These are phyloP conservation scores for Drosophila ohnishii DNA, from an alignment of 1,140 invertebrate species.

Conservation along the genomic window DNA sequence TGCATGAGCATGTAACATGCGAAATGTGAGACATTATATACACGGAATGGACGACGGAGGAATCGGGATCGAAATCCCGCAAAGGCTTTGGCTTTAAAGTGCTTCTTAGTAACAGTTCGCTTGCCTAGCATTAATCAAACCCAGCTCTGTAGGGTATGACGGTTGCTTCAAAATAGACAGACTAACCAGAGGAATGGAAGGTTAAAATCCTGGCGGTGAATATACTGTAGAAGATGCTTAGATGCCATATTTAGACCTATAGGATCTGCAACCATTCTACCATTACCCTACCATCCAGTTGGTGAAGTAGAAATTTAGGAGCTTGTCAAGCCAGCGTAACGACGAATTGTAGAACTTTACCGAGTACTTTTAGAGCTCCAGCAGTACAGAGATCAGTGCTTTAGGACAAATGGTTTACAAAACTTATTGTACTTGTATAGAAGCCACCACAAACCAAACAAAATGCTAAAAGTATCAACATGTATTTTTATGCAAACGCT, in stretches of 20 bases:
- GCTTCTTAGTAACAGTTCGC: constrained; percentile 67
- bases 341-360: constrained; percentile 31
- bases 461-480: constrained; percentile 39
- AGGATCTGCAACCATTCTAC: constrained; percentile 1
- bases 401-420: constrained; percentile 64
- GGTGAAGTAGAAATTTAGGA: constrained; percentile 18
- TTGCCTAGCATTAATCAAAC: constrained; percentile 45
- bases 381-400: constrained; percentile 46
- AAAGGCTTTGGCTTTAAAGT: constrained; percentile 60
- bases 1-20: constrained; percentile 28
- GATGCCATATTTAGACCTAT: neutral
- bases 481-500: constrained; percentile 82
- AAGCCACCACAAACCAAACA: constrained; percentile 43
- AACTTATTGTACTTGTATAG: constrained; percentile 58
- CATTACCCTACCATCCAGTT: constrained; percentile 4
- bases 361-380: constrained; percentile 22
- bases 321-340: constrained; percentile 24
- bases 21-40: constrained; percentile 54
- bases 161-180: constrained; percentile 21
- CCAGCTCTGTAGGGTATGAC: constrained; percentile 4
- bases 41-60: constrained; percentile 21
- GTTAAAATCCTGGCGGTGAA: neutral
- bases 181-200: constrained; percentile 2
- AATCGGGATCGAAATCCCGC: constrained; percentile 4
- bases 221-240: neutral